phyloP scores from a whole-genome alignment of 2,113 vertebrate species.

The Peromyscus californicus region DNA sequence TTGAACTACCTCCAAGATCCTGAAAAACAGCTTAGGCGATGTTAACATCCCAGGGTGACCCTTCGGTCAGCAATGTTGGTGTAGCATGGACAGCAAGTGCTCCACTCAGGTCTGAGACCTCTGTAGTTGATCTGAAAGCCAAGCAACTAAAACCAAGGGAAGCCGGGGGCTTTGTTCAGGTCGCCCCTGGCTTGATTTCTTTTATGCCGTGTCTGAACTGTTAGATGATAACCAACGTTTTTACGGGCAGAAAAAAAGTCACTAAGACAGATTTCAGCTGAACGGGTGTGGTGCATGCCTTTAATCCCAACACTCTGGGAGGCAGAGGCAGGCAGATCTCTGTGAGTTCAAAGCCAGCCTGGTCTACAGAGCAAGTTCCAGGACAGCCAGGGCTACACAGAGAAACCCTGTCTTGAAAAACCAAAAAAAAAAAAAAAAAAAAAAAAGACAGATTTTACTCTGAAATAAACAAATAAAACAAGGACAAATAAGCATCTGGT shows the following conservation, averaged over 20 bases:
- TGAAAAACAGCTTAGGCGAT: neutral
- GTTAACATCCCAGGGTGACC: neutral
- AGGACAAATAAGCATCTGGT: neutral
- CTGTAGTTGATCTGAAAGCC: neutral
- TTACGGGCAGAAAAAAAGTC: neutral
- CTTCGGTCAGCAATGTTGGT: accelerated
- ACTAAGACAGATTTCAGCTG: neutral
- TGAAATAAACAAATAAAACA: conserved; percentile 5
- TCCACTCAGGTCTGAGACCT: neutral
- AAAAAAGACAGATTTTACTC: neutral
- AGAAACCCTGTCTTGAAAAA: too few species aligned
- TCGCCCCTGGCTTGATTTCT: neutral
- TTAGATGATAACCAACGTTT: neutral
- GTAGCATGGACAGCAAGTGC: too few species aligned
- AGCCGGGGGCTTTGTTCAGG: neutral
- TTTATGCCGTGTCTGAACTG: neutral
- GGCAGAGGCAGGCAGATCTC: too few species aligned
- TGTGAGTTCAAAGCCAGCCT: too few species aligned
- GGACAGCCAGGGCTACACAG: too few species aligned
- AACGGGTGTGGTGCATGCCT: too few species aligned
- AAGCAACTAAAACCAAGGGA: neutral
- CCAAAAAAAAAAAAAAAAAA: too few species aligned
- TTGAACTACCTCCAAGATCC: neutral
- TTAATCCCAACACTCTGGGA: too few species aligned
- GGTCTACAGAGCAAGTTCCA: too few species aligned